Conservation (phyloP, 1,140 invertebrate species). For the Drosophila ananassae region DNA sequence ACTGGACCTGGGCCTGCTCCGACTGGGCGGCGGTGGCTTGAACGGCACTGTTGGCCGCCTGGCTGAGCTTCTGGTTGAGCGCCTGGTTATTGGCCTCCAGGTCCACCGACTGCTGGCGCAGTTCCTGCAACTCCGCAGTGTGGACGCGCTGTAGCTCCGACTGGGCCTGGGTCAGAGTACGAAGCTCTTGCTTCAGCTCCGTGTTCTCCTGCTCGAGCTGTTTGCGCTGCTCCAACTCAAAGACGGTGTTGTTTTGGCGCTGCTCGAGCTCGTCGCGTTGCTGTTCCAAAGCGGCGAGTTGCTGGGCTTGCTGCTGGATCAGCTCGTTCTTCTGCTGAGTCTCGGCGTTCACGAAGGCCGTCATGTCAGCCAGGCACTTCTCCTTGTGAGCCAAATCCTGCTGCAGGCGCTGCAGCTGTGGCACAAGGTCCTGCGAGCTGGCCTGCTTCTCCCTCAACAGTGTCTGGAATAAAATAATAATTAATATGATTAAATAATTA, state of each 20-base stretch:
- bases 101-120: slow-evolving; percentile 42
- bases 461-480: slow-evolving; percentile 7
- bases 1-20: slow-evolving; percentile 61
- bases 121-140: slow-evolving; percentile 58
- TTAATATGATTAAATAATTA: background rate
- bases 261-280: slow-evolving; percentile 78
- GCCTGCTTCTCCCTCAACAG: slow-evolving; percentile 72
- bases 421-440: slow-evolving; percentile 71
- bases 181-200: slow-evolving; percentile 72
- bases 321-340: slow-evolving; percentile 72
- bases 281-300: slow-evolving; percentile 63
- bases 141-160: slow-evolving; percentile 55
- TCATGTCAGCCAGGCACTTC: slow-evolving; percentile 73
- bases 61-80: slow-evolving; percentile 41
- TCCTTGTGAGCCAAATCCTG: slow-evolving; percentile 76
- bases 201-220: slow-evolving; percentile 69
- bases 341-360: slow-evolving; percentile 69
- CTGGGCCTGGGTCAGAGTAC: slow-evolving; percentile 54
- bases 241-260: slow-evolving; percentile 74
- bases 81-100: slow-evolving; percentile 53
- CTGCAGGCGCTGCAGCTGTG: slow-evolving; percentile 74
- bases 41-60: slow-evolving; percentile 54
- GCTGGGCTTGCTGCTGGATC: slow-evolving; percentile 62
- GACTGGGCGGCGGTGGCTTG: slow-evolving; percentile 56
- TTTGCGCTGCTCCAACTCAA: slow-evolving; percentile 76